Percentiles rank a stretch among this genome's conserved stretches.
Evolutionary conservation across 2,113 vertebrate genomes (phyloP).

Genomic region (Brachyhypopomus gauderio): DNA sequence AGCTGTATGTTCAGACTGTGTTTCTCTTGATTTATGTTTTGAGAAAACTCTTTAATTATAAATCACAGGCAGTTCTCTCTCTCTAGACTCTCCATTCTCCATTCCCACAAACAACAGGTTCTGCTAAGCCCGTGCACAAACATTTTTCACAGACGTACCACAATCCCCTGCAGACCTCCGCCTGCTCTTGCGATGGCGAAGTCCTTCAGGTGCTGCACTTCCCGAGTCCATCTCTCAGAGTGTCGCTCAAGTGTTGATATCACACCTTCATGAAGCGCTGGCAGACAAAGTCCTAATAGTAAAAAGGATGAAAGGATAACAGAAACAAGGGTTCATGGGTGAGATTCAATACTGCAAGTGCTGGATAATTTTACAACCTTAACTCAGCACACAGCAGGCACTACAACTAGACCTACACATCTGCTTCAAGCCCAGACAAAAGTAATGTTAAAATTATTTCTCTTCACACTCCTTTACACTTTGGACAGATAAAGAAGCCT

Average conservation of each 20-base stretch:
- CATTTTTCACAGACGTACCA: constrained; percentile 43
- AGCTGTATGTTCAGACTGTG: too few relatives aligned
- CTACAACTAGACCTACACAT: constrained; percentile 37
- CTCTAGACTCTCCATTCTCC: constrained; percentile 31
- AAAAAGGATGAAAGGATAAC: constrained; percentile 51
- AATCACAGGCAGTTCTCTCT: constrained; percentile 53
- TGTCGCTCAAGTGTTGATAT: constrained; percentile 41
- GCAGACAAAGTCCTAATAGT: constrained; percentile 33
- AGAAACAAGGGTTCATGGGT: constrained; percentile 48
- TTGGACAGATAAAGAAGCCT: constrained; percentile 49
- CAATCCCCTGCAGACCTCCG: constrained; percentile 30
- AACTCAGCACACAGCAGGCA: constrained; percentile 21
- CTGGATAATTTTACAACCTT: constrained; percentile 31
- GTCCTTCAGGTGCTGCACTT: constrained; percentile 37
- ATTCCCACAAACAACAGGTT: constrained; percentile 35
- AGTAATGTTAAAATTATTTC: constrained; percentile 35
- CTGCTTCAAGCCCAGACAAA: constrained; percentile 33
- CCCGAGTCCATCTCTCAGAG: constrained; percentile 32
- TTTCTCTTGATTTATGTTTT: neutral
- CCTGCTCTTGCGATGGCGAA: constrained; percentile 30
- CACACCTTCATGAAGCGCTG: constrained; percentile 40
- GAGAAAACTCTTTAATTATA: constrained; percentile 56
- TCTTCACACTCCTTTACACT: constrained; percentile 39
- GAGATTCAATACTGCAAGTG: constrained; percentile 24
- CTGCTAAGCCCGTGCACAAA: constrained; percentile 37